Percentiles rank a stretch among this genome's conserved stretches.
Evolutionary conservation across 2,113 vertebrate genomes (phyloP).

Genomic region (Albula goreensis): DNA sequence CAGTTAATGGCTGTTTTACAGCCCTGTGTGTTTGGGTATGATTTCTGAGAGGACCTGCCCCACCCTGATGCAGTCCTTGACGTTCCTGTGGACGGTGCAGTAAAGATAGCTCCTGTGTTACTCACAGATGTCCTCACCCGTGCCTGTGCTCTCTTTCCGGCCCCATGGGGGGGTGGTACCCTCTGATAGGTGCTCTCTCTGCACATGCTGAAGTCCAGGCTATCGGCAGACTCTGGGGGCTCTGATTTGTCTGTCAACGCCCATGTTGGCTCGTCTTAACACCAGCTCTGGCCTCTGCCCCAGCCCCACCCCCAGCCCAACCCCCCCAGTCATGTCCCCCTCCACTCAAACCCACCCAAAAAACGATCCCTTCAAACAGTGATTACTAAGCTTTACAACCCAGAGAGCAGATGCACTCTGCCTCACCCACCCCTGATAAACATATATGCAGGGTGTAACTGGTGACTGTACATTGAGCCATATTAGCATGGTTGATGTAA

Average conservation of each 20-base stretch:
- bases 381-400: no score
- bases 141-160: not conserved
- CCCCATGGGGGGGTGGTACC: not conserved
- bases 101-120: not conserved
- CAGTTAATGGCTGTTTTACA: not conserved
- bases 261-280: not conserved
- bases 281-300: slow-evolving; percentile 23
- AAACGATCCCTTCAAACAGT: no score
- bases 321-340: slow-evolving; percentile 9
- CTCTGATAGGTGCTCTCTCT: not conserved
- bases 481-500: no score
- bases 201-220: not conserved
- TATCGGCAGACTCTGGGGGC: not conserved
- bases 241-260: not conserved
- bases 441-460: no score
- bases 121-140: not conserved
- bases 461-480: no score
- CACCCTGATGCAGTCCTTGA: no score
- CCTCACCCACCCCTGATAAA: no score
- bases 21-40: not conserved
- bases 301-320: slow-evolving; percentile 24
- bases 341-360: no score
- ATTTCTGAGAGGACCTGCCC: not conserved
- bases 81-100: not conserved
- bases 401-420: no score